A percentile compares a stretch with the other conserved stretches of the same genome.
phyloP scores from a whole-genome alignment of 1,140 invertebrate species.

The Lethrus apterus region DNA sequence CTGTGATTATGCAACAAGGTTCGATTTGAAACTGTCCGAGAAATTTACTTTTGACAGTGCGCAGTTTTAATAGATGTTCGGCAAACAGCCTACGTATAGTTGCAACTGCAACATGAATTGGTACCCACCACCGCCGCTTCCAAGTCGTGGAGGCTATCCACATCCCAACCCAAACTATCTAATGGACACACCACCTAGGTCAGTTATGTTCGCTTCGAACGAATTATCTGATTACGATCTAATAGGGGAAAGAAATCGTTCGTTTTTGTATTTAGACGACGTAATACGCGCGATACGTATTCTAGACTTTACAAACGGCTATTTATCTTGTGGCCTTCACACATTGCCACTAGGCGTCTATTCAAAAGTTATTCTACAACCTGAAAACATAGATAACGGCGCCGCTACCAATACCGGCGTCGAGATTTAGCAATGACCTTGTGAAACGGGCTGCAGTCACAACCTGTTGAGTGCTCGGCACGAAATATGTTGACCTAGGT shows the following conservation, averaged over 20 bases:
- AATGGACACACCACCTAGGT: conserved; percentile 28
- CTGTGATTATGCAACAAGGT: too few species aligned
- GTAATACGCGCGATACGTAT: too few species aligned
- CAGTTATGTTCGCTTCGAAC: conserved; percentile 17
- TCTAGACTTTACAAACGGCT: conserved; percentile 4
- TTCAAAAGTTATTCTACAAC: conserved; percentile 14
- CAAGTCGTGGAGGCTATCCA: too few species aligned
- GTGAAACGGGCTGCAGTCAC: conserved; percentile 10
- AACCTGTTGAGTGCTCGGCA: conserved; percentile 10
- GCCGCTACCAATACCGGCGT: conserved; percentile 12
- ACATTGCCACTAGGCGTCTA: conserved; percentile 17
- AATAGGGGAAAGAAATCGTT: background rate
- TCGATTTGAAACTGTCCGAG: too few species aligned
- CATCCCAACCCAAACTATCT: conserved; percentile 19
- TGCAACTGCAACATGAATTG: conserved; percentile 19
- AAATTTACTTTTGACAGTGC: too few species aligned
- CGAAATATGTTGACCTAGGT: conserved; percentile 12
- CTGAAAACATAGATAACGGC: conserved; percentile 17
- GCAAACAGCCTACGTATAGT: too few species aligned
- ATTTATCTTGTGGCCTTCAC: conserved; percentile 17
- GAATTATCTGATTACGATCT: conserved; percentile 5
- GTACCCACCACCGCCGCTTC: conserved; percentile 21
- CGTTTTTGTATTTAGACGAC: background rate
- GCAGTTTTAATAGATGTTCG: too few species aligned
- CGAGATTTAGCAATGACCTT: conserved; percentile 8